phyloP scores from a whole-genome alignment of 2,888 invertebrate species.

The Acanthopleura granulata region DNA sequence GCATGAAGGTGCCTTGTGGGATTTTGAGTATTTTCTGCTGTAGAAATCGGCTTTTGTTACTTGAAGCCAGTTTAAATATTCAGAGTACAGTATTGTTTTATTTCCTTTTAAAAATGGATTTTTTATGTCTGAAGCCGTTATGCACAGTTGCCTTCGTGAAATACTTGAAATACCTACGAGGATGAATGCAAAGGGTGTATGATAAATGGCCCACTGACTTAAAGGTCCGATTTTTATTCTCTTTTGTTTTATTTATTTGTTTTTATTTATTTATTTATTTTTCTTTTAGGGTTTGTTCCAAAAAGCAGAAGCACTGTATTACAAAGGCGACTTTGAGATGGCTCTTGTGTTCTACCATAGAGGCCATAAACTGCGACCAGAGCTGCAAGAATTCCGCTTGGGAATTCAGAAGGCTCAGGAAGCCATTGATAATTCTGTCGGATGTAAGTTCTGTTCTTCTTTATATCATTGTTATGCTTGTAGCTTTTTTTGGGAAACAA shows the following conservation, averaged over 20 bases:
- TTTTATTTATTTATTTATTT: not conserved
- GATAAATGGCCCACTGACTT: no score
- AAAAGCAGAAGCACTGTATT: constrained; percentile 93
- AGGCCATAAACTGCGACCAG: constrained; percentile 87
- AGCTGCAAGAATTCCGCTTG: constrained; percentile 80
- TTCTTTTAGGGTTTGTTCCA: constrained; percentile 80
- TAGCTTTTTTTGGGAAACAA: not conserved
- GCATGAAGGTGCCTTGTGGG: no score
- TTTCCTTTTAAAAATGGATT: no score
- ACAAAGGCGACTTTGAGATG: constrained; percentile 92
- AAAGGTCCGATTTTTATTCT: no score
- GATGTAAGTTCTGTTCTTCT: constrained; percentile 68
- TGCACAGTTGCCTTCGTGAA: no score
- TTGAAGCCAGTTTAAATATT: no score
- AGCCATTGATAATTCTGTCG: constrained; percentile 92
- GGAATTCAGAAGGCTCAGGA: constrained; percentile 95
- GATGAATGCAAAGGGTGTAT: no score
- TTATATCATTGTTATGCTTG: not conserved
- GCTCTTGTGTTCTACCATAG: constrained; percentile 93
- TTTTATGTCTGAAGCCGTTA: no score
- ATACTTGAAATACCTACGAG: no score
- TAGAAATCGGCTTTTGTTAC: no score
- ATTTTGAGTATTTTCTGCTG: no score
- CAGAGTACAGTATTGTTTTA: no score
- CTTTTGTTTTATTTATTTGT: not conserved